A percentile compares a stretch with the other conserved stretches of the same genome.
phyloP scores from a whole-genome alignment of 2,888 invertebrate species.

The Patella ulyssiponensis region DNA sequence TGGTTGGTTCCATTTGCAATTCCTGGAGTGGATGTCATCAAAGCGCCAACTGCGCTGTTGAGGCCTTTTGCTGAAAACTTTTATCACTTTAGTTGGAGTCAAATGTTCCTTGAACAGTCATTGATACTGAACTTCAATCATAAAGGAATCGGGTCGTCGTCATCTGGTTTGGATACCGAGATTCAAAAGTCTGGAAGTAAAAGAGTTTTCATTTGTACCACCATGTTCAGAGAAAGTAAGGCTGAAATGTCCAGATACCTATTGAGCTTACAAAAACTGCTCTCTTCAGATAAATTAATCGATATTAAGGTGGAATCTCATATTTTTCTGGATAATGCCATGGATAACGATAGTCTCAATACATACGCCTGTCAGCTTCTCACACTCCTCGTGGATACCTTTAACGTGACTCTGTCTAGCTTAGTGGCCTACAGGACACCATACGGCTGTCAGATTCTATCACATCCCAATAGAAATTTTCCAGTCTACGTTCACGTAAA shows the following conservation, averaged over 20 bases:
- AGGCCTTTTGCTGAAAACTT: slow-evolving; percentile 44
- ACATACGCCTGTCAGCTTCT: slow-evolving; percentile 37
- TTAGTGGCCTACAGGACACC: slow-evolving; percentile 39
- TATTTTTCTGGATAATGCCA: slow-evolving; percentile 47
- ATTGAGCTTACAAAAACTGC: slow-evolving; percentile 37
- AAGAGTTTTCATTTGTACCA: slow-evolving; percentile 45
- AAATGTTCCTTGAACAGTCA: slow-evolving; percentile 43
- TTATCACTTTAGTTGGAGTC: slow-evolving; percentile 41
- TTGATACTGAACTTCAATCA: slow-evolving; percentile 40
- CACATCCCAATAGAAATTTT: slow-evolving; percentile 35
- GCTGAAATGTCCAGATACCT: slow-evolving; percentile 43
- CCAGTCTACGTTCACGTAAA: slow-evolving; percentile 47
- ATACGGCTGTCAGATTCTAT: slow-evolving; percentile 44
- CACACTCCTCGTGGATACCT: slow-evolving; percentile 29
- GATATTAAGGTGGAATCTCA: slow-evolving; percentile 43
- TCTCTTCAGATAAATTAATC: slow-evolving; percentile 33
- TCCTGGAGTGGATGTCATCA: slow-evolving; percentile 24
- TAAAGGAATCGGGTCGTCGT: slow-evolving; percentile 32
- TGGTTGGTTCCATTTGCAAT: slow-evolving; percentile 41
- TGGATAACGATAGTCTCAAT: slow-evolving; percentile 30
- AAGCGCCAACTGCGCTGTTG: slow-evolving; percentile 28
- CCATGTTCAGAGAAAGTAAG: slow-evolving; percentile 45
- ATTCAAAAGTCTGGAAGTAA: slow-evolving; percentile 12
- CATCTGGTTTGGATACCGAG: not conserved
- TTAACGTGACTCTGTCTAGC: slow-evolving; percentile 29